These are phyloP conservation scores for Sogatella furcifera DNA, from an alignment of 1,140 invertebrate genomes.

Conservation along the genomic window DNA sequence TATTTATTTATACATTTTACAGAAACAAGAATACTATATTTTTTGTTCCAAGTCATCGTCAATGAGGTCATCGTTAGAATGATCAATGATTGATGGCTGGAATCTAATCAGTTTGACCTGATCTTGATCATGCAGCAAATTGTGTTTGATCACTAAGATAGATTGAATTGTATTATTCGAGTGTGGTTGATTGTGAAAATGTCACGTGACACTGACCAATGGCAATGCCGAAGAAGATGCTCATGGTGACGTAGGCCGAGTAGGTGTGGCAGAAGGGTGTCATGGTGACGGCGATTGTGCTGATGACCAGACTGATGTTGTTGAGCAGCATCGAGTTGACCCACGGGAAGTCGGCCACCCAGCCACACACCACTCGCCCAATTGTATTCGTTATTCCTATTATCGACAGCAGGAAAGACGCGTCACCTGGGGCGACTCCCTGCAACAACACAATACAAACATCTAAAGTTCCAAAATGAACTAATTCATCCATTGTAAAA, in stretches of 20 bases:
- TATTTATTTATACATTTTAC: too few relatives aligned
- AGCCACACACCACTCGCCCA: conserved; percentile 76
- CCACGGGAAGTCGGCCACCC: conserved; percentile 70
- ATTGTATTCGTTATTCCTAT: conserved; percentile 92
- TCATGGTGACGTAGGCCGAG: conserved; percentile 60
- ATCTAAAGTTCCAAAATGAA: too few relatives aligned
- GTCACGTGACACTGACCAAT: conserved; percentile 64
- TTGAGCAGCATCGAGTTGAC: conserved; percentile 86
- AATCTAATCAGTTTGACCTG: too few relatives aligned
- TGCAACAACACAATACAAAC: conserved; percentile 34
- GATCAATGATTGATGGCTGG: too few relatives aligned
- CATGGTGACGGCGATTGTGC: conserved; percentile 70
- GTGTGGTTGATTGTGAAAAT: too few relatives aligned
- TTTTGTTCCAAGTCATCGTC: too few relatives aligned
- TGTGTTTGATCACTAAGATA: too few relatives aligned
- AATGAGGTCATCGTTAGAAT: too few relatives aligned
- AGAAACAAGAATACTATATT: too few relatives aligned
- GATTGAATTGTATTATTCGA: too few relatives aligned
- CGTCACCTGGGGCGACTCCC: conserved; percentile 59
- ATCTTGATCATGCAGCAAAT: too few relatives aligned
- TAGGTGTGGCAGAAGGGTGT: conserved; percentile 78
- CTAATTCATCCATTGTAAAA: too few relatives aligned
- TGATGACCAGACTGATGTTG: conserved; percentile 83
- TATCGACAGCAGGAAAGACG: conserved; percentile 80
- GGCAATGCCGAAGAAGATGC: conserved; percentile 86